Evolutionary conservation across 2,797 vertebrate genomes (phyloP).

Genomic region (Chlorospingus flavigularis): DNA sequence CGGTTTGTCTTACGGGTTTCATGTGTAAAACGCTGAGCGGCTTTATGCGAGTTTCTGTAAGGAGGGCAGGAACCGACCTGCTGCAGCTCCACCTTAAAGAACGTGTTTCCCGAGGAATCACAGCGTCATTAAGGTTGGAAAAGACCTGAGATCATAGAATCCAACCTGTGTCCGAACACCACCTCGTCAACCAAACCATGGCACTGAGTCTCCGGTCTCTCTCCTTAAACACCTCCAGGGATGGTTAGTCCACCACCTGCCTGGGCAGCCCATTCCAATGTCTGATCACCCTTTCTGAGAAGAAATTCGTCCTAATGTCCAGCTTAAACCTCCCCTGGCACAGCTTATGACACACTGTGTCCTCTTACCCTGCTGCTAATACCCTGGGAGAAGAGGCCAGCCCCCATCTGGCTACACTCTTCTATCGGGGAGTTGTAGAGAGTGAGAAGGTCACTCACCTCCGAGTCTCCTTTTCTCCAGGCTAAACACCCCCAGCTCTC

Average conservation of each 20-base stretch:
- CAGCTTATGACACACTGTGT: background rate
- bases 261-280: background rate
- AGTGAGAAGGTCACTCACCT: background rate
- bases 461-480: background rate
- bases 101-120: accelerated
- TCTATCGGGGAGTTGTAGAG: background rate
- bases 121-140: background rate
- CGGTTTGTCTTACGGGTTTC: accelerated
- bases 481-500: background rate
- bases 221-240: background rate
- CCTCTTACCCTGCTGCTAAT: background rate
- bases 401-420: accelerated
- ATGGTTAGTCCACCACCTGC: too few species aligned
- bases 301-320: background rate
- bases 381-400: too few species aligned
- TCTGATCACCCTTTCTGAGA: background rate
- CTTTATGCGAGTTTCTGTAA: background rate
- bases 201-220: background rate
- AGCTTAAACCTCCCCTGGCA: accelerated
- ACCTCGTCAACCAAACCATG: accelerated
- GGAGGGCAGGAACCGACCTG: background rate
- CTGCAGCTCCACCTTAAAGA: accelerated
- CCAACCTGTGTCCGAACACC: accelerated
- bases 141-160: background rate
- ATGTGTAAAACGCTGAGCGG: accelerated